These are phyloP conservation scores for Serrognathus titanus DNA, from an alignment of 2,888 invertebrate genomes.

Conservation along the genomic window DNA sequence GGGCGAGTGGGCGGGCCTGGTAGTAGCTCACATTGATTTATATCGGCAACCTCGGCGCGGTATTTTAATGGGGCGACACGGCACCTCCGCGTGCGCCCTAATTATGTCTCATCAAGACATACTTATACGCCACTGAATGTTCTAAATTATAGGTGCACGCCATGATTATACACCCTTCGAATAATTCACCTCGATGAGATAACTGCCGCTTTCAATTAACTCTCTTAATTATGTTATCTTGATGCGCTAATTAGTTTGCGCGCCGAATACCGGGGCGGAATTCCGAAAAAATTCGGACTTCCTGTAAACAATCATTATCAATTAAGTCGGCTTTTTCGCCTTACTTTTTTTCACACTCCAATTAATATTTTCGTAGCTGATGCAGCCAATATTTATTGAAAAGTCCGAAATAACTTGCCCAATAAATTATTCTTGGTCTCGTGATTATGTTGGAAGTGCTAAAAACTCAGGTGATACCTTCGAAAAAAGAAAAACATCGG, in stretches of 20 bases:
- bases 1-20: constrained; percentile 21
- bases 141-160: constrained; percentile 37
- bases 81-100: constrained; percentile 33
- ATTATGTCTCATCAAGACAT: constrained; percentile 43
- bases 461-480: no score
- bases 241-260: constrained; percentile 30
- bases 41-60: constrained; percentile 32
- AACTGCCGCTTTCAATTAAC: constrained; percentile 43
- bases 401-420: no score
- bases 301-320: no score
- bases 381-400: no score
- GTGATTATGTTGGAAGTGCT: no score
- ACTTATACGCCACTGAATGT: constrained; percentile 39
- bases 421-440: no score
- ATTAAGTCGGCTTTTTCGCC: no score
- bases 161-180: constrained; percentile 26
- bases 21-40: constrained; percentile 35
- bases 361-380: no score
- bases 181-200: constrained; percentile 45
- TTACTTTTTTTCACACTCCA: no score
- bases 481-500: no score
- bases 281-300: no score
- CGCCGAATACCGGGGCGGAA: constrained; percentile 30
- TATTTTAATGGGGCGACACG: constrained; percentile 37
- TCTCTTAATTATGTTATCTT: constrained; percentile 40